Base-by-base conservation (phyloP, 2,888 invertebrate species). In the Mactromeris polynyma region DNA sequence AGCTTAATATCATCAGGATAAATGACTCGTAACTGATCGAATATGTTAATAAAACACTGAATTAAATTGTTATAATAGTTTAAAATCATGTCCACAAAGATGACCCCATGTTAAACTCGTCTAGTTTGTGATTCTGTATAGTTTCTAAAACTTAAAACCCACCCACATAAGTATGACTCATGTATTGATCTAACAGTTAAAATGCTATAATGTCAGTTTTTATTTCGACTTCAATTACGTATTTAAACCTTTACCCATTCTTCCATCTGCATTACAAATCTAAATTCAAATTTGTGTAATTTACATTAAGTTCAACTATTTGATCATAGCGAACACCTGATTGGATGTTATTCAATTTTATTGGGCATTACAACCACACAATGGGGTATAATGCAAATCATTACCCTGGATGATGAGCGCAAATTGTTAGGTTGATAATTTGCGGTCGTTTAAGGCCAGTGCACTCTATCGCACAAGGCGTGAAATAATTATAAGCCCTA, bases 281-380 rank as follows among this genome's bases (percentile, higher is more conserved):
- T 64, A 64, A 64, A 64, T 64, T 26, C 21, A 64, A 26, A 7
- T 64, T 64, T 4, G 36, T 73, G 33, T 73, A 17, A 36, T 73
- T 33, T 73, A 73, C 26, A 17, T 36, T 33, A 26, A 1, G 73
- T 26, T 73, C 73, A 17, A 19, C 36, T 73, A 33, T 26, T 36
- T 73, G 73, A 73, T 73, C 73, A 17, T 1, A 73, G n/a, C n/a
- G n/a, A n/a, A n/a, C n/a, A n/a, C n/a, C n/a, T n/a, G n/a, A 73
- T 73, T 19, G 33, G 73, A 33, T 73, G 36, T 73, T 73, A 73
- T 73, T 73, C 73, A 73, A 73, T 36, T 73, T 33, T 73, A 73
- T 73, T 73, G 36, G 73, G 17, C 73, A 33, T 36, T 36, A 73
- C 36, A 17, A 9, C 73, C 73, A 73, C 73, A 36, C 31, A 36